A percentile compares a stretch with the other conserved stretches of the same genome.
Evolutionary conservation across 2,113 vertebrate genomes (phyloP).

Genomic region (Salminus brasiliensis): DNA sequence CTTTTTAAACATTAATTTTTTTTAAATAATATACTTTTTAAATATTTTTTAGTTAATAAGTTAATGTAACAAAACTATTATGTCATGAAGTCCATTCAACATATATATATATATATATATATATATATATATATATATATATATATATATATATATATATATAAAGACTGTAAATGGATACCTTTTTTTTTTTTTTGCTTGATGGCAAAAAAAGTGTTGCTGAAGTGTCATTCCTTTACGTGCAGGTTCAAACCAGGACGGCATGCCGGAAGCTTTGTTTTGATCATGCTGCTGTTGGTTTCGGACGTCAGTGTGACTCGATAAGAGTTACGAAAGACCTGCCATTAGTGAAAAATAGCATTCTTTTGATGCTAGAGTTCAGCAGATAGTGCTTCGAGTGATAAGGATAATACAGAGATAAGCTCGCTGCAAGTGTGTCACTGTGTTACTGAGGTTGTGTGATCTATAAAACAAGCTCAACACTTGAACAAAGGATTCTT

Average conservation of each 20-base stretch:
- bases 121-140: too few species aligned
- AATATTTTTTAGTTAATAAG: too few species aligned
- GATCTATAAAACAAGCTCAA: background rate
- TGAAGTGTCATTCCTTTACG: too few species aligned
- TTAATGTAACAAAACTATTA: too few species aligned
- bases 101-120: too few species aligned
- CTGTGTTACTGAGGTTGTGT: slow-evolving; percentile 21
- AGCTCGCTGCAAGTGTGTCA: slow-evolving; percentile 26
- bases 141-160: too few species aligned
- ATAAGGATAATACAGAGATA: slow-evolving; percentile 45
- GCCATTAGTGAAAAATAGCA: slow-evolving; percentile 30
- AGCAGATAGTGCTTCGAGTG: slow-evolving; percentile 43
- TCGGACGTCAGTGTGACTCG: background rate
- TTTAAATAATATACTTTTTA: too few species aligned
- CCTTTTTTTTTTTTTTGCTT: too few species aligned
- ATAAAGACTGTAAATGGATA: too few species aligned
- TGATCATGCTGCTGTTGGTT: slow-evolving; percentile 1
- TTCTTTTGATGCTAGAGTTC: slow-evolving; percentile 46
- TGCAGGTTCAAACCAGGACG: background rate
- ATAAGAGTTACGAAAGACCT: slow-evolving; percentile 38
- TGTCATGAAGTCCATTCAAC: too few species aligned
- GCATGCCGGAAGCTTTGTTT: background rate
- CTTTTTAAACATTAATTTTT: too few species aligned
- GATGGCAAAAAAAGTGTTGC: background rate
- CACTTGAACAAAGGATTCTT: background rate